Base-by-base conservation (phyloP, 2,888 invertebrate species). In the Hirtodrosophila confusa region DNA sequence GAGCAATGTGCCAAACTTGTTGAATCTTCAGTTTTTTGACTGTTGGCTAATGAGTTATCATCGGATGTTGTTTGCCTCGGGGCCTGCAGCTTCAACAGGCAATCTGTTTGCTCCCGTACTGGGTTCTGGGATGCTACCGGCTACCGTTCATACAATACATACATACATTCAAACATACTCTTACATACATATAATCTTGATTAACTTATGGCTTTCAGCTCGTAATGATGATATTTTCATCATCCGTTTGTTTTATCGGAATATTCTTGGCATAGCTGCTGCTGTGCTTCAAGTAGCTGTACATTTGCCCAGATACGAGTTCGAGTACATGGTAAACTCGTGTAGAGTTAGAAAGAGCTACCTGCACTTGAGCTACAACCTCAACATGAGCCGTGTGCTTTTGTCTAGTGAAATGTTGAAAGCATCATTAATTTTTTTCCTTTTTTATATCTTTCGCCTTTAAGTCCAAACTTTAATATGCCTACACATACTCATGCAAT, bases 351-450 rank as follows among this genome's bases (percentile, higher is more conserved):
- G 56, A 50, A 54, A 69, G 48, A 62, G 58, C 54, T 66, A 80
- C 86, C 86, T 82, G 85, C 71, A 84, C 63, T 78, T 68, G 41
- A 58, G 76, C 55, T 33, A 63, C 61, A 66, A 51, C 61, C 67
- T 60, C 35, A 62, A 53, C 71, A 58, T 72, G 66, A 60, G 69
- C 31, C 41, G 44, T 60, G 55, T 63, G 67, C 76, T 77, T 74
- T 68, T 69, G 86, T 73, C 82, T 86, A 82, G 82, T 83, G 83
- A 82, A 82, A 82, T 82, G 82, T 80, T 83, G 86, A 82, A 82
- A 86, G 82, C 86, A 80, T 82, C 86, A 86, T 82, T 82, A 82
- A 83, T 60, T 69, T 66, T 60, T 62, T 50, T 54, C 61, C 58
- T 71, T 75, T 71, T 48, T 75, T 57, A 64, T 68, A 64, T 75